Evolutionary conservation across 2,797 vertebrate genomes (phyloP), one percentile per base, ranked within the genome.

Genomic region (Hydrocynus forskahlii): DNA sequence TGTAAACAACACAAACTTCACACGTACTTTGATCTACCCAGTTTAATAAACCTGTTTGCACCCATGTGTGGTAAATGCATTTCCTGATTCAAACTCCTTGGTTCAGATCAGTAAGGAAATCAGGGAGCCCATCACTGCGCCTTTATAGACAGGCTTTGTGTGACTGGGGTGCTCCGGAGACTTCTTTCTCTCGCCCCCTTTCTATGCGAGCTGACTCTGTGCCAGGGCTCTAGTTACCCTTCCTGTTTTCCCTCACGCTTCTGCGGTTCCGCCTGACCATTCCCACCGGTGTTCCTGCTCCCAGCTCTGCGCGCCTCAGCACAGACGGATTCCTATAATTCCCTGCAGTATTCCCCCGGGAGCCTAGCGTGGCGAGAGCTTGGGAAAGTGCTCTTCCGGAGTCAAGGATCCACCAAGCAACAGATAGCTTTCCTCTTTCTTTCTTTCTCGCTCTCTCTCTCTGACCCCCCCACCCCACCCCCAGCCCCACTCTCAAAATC

Each of bases 371-470:
- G 92, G 92, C 89, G 88, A 93, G 91, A 94, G 93, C 94, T 95
- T 95, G 94, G 94, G 94, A 95, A 95, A 94, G 89, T 88, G 85
- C 87, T 91, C 93, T 94, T 94, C 94, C 91, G 89, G 91, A 94
- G 91, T 87, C 86, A 88, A 89, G 83, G 88, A 92, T 92, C 88
- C 85, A 90, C 84, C 90, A 87, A 89, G 78, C 83, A 83, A 79
- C 72, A 75, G 84, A 82, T 57, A 48, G 45, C 73, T 76, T 79
- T 77, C 75, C 74, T 40, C 73, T 52, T 59, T 72, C 59, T 52
- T 59, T 72, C 59, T 81, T 75, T 81, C 75, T 35, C 52, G 25
- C 64, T 50, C 60, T 80, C 48, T 52, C 57, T 62, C 55, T 84
- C 35, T 79, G 48, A 57, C 21, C 79, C 45, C 72, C 23, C 29